Evolutionary conservation across 1,140 invertebrate genomes (phyloP).

Genomic region (Heliconius hewitsoni): DNA sequence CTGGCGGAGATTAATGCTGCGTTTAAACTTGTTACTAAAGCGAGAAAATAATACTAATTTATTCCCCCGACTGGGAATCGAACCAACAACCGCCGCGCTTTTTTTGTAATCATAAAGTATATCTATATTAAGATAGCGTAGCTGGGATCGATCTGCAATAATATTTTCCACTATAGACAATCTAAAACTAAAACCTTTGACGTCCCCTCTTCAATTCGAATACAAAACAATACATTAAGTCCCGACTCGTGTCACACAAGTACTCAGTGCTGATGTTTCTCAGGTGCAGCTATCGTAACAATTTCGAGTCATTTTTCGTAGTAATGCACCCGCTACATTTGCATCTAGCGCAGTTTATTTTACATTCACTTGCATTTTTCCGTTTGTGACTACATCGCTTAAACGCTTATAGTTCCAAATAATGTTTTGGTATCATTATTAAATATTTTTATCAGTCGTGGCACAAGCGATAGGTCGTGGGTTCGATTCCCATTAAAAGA

Average conservation of each 20-base stretch:
- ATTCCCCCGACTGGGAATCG: no score
- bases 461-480: no score
- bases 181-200: conserved; percentile 22
- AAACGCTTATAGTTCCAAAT: not conserved
- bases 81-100: not conserved
- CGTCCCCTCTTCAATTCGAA: conserved; percentile 21
- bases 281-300: conserved; percentile 55
- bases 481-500: no score
- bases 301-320: conserved; percentile 63
- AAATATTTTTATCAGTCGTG: no score
- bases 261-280: conserved; percentile 30
- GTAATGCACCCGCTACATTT: conserved; percentile 65
- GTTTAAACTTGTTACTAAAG: no score
- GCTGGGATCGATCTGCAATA: not conserved
- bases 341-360: conserved; percentile 61
- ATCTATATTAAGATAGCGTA: not conserved
- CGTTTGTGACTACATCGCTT: conserved; percentile 31
- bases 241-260: conserved; percentile 19
- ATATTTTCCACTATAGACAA: conserved; percentile 4
- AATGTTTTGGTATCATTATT: no score
- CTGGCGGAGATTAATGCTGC: no score
- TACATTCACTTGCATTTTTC: conserved; percentile 51
- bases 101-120: not conserved
- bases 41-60: no score
- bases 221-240: conserved; percentile 19